Conservation (phyloP, 2,888 invertebrate genomes). For the Pherbina coryleti region DNA sequence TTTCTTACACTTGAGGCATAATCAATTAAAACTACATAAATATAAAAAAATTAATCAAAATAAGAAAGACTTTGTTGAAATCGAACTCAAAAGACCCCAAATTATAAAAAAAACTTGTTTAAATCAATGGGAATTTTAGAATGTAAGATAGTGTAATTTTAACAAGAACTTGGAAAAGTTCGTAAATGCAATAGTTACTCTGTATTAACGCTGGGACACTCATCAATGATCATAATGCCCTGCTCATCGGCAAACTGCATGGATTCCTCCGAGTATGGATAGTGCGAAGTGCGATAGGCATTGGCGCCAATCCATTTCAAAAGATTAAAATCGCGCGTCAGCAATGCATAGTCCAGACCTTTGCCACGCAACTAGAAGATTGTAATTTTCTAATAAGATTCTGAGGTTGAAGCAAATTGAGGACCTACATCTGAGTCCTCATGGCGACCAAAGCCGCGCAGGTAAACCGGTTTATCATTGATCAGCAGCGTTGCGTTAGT, state of each 20-base stretch:
- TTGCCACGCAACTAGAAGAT: constrained; percentile 84
- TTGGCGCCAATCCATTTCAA: constrained; percentile 97
- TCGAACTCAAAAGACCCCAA: too few species aligned
- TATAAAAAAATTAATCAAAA: too few species aligned
- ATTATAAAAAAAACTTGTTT: not conserved
- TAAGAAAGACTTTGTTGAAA: too few species aligned
- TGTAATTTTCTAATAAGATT: not conserved
- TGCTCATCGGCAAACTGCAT: constrained; percentile 93
- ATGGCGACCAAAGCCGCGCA: constrained; percentile 94
- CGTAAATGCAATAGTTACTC: constrained; percentile 72
- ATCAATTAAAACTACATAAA: too few species aligned
- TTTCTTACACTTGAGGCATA: too few species aligned
- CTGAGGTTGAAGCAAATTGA: not conserved
- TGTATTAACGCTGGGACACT: constrained; percentile 93
- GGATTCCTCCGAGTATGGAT: constrained; percentile 97
- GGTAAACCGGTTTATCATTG: constrained; percentile 87
- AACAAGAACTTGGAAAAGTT: too few species aligned
- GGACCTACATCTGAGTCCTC: constrained; percentile 88
- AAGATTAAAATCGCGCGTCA: constrained; percentile 92
- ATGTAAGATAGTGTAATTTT: too few species aligned
- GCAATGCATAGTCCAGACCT: constrained; percentile 88
- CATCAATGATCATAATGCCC: constrained; percentile 95
- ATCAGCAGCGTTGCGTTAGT: constrained; percentile 80
- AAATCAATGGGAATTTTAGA: too few species aligned
- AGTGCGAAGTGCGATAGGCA: constrained; percentile 95